Conservation (phyloP, 2,888 invertebrate species). For the Hedychridium roseum region DNA sequence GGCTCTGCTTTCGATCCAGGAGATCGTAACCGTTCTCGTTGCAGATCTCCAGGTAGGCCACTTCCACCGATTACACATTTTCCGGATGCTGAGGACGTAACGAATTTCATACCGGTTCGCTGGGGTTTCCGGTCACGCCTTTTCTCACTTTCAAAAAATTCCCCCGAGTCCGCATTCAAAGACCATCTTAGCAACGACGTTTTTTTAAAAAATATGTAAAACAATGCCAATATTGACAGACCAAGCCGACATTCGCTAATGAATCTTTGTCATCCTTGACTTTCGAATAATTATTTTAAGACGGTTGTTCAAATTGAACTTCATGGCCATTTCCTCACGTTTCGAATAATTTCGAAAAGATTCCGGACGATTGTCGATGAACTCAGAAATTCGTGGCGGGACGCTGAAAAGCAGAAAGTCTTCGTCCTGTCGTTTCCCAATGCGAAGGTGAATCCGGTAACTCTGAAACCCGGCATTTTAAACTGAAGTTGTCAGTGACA, state of each 20-base stretch:
- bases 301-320: too few species aligned
- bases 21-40: constrained; percentile 68
- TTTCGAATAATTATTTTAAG: too few species aligned
- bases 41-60: constrained; percentile 69
- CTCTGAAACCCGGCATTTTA: constrained; percentile 50
- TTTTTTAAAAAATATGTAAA: too few species aligned
- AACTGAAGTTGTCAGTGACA: constrained; percentile 29
- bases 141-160: too few species aligned
- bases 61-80: constrained; percentile 58
- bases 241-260: too few species aligned
- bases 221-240: too few species aligned
- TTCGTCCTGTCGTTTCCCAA: constrained; percentile 38
- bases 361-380: constrained; percentile 50
- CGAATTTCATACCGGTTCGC: too few species aligned
- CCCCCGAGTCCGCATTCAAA: too few species aligned
- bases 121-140: too few species aligned
- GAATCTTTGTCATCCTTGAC: too few species aligned
- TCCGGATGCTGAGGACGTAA: constrained; percentile 58
- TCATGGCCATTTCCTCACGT: constrained; percentile 58
- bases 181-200: too few species aligned
- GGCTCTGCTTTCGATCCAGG: constrained; percentile 59
- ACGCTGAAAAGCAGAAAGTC: constrained; percentile 42
- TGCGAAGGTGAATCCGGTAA: constrained; percentile 43
- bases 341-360: constrained; percentile 54
- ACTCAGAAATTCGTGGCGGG: constrained; percentile 34